Percentiles rank a stretch among this genome's conserved stretches.
Evolutionary conservation across 2,888 invertebrate genomes (phyloP).

Genomic region (Spialia ferax): DNA sequence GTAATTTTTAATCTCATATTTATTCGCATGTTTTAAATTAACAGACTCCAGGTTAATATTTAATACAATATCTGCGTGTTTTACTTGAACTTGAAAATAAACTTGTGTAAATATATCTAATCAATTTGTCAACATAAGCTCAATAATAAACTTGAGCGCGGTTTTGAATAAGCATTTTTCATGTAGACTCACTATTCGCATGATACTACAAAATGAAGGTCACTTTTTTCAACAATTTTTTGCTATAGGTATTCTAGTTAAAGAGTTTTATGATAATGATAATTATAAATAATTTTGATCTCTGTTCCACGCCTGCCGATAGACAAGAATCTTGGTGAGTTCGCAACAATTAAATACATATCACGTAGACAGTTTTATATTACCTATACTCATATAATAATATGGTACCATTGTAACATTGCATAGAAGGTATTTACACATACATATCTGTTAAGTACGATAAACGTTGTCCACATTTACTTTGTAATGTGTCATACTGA

Average conservation of each 20-base stretch:
- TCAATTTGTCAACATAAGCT: neutral
- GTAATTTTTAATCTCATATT: neutral
- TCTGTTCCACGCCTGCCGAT: constrained; percentile 78
- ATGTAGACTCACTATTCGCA: constrained; percentile 22
- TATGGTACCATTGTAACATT: neutral
- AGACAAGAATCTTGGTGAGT: constrained; percentile 85
- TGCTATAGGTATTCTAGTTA: constrained; percentile 22
- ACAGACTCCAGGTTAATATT: neutral
- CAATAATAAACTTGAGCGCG: neutral
- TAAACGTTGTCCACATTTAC: too few relatives aligned
- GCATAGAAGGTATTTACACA: neutral
- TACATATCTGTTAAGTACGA: too few relatives aligned
- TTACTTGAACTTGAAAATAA: too few relatives aligned
- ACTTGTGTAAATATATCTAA: neutral
- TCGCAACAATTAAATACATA: constrained; percentile 43
- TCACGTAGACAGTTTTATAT: constrained; percentile 15
- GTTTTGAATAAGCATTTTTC: neutral
- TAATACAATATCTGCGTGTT: too few relatives aligned
- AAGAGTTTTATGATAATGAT: constrained; percentile 43
- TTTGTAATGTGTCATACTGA: too few relatives aligned
- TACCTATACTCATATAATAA: too few relatives aligned
- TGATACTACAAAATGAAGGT: constrained; percentile 6
- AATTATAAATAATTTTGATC: constrained; percentile 56
- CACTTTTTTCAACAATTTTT: neutral
- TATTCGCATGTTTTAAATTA: neutral